phyloP scores from a whole-genome alignment of 2,113 vertebrate species.

The Sula dactylatra region DNA sequence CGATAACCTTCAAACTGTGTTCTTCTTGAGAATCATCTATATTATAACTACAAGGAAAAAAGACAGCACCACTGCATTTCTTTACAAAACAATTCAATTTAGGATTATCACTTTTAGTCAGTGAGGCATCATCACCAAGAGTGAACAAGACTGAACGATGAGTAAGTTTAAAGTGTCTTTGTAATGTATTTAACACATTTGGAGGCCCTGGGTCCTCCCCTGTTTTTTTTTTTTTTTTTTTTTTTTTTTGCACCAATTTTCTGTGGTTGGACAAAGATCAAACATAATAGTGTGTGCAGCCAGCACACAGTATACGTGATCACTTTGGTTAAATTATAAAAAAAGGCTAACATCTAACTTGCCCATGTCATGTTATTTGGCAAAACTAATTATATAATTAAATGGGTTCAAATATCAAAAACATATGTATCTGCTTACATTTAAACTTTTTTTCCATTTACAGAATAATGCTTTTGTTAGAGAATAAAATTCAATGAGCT shows the following conservation, averaged over 20 bases:
- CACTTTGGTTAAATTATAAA: conserved; percentile 20
- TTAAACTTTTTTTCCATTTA: background rate
- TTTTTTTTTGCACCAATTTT: background rate
- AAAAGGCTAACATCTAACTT: conserved; percentile 37
- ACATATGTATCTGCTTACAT: conserved; percentile 3
- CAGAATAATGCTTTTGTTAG: background rate
- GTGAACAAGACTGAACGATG: background rate
- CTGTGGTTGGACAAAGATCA: conserved; percentile 20
- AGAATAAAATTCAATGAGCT: conserved; percentile 11
- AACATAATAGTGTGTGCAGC: background rate
- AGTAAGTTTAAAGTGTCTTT: background rate
- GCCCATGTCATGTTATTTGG: conserved; percentile 39
- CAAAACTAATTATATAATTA: conserved; percentile 26
- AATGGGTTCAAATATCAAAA: conserved; percentile 22
- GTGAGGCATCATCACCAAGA: background rate
- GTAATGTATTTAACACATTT: conserved; percentile 5
- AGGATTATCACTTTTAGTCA: background rate
- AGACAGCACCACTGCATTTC: background rate
- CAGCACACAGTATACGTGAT: background rate
- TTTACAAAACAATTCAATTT: background rate
- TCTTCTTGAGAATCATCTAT: background rate
- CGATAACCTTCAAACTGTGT: background rate
- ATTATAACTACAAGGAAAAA: background rate
- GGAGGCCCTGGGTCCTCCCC: background rate
- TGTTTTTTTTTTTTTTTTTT: background rate